These are phyloP conservation scores for Anisognathus igniventris DNA, from an alignment of 2,797 vertebrate species.

Conservation along the genomic window DNA sequence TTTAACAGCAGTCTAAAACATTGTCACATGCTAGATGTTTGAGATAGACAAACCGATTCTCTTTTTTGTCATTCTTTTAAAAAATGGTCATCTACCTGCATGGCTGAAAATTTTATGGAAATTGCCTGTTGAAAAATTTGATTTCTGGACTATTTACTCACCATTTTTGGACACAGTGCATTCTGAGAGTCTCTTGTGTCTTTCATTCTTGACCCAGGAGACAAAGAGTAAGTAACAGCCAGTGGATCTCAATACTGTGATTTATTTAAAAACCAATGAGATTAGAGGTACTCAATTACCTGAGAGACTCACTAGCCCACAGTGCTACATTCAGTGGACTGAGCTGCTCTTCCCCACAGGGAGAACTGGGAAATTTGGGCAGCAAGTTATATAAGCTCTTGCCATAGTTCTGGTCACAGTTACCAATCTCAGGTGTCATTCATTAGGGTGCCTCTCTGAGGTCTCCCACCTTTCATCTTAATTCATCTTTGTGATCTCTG, in stretches of 20 bases:
- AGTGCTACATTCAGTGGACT: not conserved
- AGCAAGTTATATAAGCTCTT: not conserved
- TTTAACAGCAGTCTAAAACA: not conserved
- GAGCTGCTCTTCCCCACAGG: not conserved
- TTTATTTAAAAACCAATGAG: not conserved
- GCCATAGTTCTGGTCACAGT: not conserved
- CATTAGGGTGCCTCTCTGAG: too few species aligned
- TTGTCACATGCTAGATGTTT: not conserved
- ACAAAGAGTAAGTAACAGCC: not conserved
- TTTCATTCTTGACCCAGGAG: not conserved
- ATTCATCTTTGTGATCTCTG: not conserved
- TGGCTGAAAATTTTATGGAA: not conserved
- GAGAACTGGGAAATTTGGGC: not conserved
- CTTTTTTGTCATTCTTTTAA: not conserved
- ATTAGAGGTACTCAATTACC: not conserved
- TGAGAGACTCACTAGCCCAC: not conserved
- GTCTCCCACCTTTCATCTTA: not conserved
- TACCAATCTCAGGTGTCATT: fast-evolving
- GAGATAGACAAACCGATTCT: not conserved
- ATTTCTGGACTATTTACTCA: not conserved
- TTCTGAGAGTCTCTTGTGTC: not conserved
- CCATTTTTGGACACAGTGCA: not conserved
- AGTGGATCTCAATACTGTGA: not conserved
- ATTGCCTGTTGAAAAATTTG: not conserved
- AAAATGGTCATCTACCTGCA: not conserved